Evolutionary conservation across 2,797 vertebrate species (phyloP), one percentile per base, ranked within the genome.

Genomic region (Spea hammondii): DNA sequence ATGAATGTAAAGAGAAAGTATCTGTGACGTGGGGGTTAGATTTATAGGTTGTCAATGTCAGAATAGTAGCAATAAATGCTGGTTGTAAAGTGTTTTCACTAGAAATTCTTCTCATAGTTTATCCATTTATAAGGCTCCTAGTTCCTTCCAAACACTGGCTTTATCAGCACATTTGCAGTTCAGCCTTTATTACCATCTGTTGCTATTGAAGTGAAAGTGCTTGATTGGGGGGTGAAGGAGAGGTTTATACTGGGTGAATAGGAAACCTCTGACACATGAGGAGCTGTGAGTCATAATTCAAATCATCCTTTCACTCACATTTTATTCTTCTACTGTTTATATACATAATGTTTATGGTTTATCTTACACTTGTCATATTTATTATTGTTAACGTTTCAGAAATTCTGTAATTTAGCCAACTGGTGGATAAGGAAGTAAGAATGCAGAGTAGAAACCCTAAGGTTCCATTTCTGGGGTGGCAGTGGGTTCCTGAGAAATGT

Each of bases 31-130:
- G 47, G n/a, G 75, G 10, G 46, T 60, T 13, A 76, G 54, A 77
- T 77, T 77, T 77, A 77, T 66, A 67, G 54, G 54, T 17, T 62
- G 9, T 57, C 17, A 8, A 50, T 77, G 66, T 69, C 57, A 70
- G 65, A 68, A 44, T n/a, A 50, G 53, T 65, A 67, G 69, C 47
- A 66, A 55, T 78, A 66, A 78, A 78, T 49, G 53, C 8, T 44
- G 54, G 44, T 64, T 78, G 77, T 72, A 72, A 78, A 76, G 72
- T 57, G 69, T 13, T 78, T 78, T 78, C 62, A 72, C 70, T 66
- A 72, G 69, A 72, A 72, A 78, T 72, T 78, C 77, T n/a, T 57
- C 3, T 78, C 77, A 78, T 78, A 12, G 70, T 64, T 72, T 72
- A 45, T 65, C 54, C 64, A 72, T 78, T 72, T 72, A 66, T 51